Base-by-base conservation (phyloP, 2,888 invertebrate genomes). In the Cactoblastis cactorum region DNA sequence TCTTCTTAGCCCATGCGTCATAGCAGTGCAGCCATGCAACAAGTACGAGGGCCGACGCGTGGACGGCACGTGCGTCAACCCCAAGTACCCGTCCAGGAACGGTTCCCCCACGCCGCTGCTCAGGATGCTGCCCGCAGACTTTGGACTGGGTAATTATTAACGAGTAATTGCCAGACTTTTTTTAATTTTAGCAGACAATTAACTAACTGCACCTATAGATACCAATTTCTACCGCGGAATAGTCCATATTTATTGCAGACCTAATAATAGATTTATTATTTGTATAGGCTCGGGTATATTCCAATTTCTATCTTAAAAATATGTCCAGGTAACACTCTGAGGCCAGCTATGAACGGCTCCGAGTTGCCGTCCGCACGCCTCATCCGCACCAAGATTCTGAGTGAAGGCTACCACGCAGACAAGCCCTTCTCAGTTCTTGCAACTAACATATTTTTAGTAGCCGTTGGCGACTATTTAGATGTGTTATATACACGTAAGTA, bases 51-150 rank as follows among this genome's bases (percentile, higher is more conserved):
- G 67, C 14, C 65, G 74, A 0, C 61, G 74, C 0, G 55, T 72
- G 9, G 74, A 74, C 39, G 74, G 74, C 3, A 63, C 69, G 3
- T 74, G 74, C 50, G 55, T 57, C 17, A 72, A 71, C 38, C 65
- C 71, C 0, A 55, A 57, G 49, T 61, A 62, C 33, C 74, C 74
- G 0, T 67, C 72, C 1, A 56, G 74, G 2, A 73, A 73, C 11
- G 70, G 65, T 1, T 50, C 56, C 0, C 49, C 62, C 28, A 57
- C 67, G 0, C 74, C 74, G 0, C 54, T 71, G n/a, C 67, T 66
- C 0, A 59, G 74, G 22, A 62, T 74, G 28, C 54, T 74, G 2
- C 69, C 70, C 0, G 57, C 74, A 1, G 57, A 53, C n/a, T 71
- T 61, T 52, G 67, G 72, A 50, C 56, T 64, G 49, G 67, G 71